Conservation (phyloP, 64 coral and sea anemone species). For the Porites lutea region DNA sequence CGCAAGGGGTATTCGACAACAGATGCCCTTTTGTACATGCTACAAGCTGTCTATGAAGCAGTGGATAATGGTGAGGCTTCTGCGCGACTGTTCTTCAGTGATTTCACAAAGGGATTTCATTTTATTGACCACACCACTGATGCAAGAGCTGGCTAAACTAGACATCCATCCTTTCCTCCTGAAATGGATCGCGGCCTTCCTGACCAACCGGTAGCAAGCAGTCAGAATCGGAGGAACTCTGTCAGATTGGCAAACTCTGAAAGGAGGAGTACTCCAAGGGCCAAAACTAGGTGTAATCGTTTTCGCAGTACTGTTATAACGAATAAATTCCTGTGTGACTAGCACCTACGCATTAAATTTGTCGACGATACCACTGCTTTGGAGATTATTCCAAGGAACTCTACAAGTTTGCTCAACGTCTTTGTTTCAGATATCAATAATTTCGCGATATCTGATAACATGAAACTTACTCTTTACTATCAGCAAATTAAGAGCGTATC, state of each 20-base stretch:
- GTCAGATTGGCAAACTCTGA: conserved; percentile 12
- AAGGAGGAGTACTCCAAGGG: conserved; percentile 11
- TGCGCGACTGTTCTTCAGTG: background rate
- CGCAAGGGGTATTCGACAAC: conserved; percentile 6
- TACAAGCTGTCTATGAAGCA: conserved; percentile 14
- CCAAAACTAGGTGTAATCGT: conserved; percentile 40
- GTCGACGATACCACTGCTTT: background rate
- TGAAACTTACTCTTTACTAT: too few relatives aligned
- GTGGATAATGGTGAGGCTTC: background rate
- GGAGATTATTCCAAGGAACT: too few relatives aligned
- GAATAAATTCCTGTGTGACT: conserved; percentile 16
- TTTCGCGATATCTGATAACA: too few relatives aligned
- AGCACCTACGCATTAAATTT: background rate
- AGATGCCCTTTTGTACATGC: conserved; percentile 18
- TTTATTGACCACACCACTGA: background rate
- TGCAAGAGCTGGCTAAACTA: background rate
- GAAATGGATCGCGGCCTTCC: background rate
- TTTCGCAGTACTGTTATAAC: conserved; percentile 7
- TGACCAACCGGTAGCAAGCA: conserved; percentile 39
- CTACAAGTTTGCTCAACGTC: too few relatives aligned
- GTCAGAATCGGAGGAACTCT: conserved; percentile 13
- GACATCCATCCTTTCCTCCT: background rate
- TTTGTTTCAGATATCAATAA: too few relatives aligned
- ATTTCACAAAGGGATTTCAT: conserved; percentile 6
- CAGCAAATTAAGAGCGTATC: too few relatives aligned